phyloP scores from a whole-genome alignment of 53 echinoderm and acorn worm species.

The Echinometra lucunter region DNA sequence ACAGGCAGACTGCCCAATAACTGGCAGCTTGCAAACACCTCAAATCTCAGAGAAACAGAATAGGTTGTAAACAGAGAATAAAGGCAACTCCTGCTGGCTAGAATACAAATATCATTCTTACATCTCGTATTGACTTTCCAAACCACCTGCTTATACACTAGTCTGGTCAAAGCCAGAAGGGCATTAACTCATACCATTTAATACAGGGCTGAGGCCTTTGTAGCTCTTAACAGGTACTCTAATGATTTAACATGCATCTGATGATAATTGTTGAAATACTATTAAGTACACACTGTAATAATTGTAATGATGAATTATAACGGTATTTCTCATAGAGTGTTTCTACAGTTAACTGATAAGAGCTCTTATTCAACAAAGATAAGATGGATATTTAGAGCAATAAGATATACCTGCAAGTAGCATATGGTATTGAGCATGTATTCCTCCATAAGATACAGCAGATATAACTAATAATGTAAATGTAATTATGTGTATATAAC shows the following conservation, averaged over 20 bases:
- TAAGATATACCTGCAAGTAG: too few relatives aligned
- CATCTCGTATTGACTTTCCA: conserved; percentile 36
- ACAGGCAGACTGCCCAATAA: neutral
- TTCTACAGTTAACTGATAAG: too few relatives aligned
- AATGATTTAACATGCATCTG: neutral
- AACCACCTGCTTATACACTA: conserved; percentile 1
- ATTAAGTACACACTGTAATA: neutral
- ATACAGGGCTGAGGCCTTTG: neutral
- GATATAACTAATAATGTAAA: too few relatives aligned
- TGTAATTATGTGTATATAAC: too few relatives aligned
- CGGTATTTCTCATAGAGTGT: too few relatives aligned
- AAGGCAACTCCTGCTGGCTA: neutral
- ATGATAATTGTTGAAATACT: neutral
- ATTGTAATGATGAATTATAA: too few relatives aligned
- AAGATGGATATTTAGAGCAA: too few relatives aligned
- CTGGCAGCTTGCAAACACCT: neutral
- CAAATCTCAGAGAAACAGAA: neutral
- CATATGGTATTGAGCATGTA: too few relatives aligned
- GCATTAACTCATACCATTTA: neutral
- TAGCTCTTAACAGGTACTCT: neutral
- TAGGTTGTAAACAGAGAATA: neutral
- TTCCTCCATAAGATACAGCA: too few relatives aligned
- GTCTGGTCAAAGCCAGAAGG: neutral
- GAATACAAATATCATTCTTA: conserved; percentile 29
- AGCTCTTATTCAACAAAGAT: too few relatives aligned